A percentile compares a stretch with the other conserved stretches of the same genome.
Conservation (phyloP, 2,888 invertebrate species). For the Fragum fragum region DNA sequence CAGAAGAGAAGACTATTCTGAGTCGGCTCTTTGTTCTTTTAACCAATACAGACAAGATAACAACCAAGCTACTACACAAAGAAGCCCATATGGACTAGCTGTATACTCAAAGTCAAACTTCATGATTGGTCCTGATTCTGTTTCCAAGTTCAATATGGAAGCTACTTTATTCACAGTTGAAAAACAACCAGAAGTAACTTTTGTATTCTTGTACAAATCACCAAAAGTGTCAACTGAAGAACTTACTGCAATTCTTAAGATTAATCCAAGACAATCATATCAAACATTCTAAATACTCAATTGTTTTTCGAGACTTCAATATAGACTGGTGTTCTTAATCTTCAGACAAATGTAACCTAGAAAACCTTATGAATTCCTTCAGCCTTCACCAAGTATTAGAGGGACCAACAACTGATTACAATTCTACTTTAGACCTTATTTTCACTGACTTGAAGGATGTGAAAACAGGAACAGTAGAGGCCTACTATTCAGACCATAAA, state of each 20-base stretch:
- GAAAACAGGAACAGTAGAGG: slow-evolving; percentile 12
- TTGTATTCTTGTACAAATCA: slow-evolving; percentile 41
- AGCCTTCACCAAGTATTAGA: slow-evolving; percentile 30
- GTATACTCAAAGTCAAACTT: slow-evolving; percentile 36
- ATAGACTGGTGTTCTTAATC: slow-evolving; percentile 26
- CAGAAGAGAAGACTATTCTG: slow-evolving; percentile 13
- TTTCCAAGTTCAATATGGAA: slow-evolving; percentile 20
- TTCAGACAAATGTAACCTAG: slow-evolving; percentile 15
- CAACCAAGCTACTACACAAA: slow-evolving; percentile 16
- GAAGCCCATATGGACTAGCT: slow-evolving; percentile 39
- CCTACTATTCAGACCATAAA: slow-evolving; percentile 35
- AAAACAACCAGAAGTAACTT: background rate
- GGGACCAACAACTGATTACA: slow-evolving; percentile 39
- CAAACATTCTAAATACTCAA: slow-evolving; percentile 16
- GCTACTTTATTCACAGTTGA: slow-evolving; percentile 24
- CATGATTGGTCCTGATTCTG: slow-evolving; percentile 23
- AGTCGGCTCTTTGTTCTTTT: slow-evolving; percentile 18
- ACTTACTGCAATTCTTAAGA: slow-evolving; percentile 19
- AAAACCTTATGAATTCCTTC: slow-evolving; percentile 10
- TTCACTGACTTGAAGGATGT: slow-evolving; percentile 28
- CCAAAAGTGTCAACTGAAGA: slow-evolving; percentile 34
- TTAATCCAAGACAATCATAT: slow-evolving; percentile 22
- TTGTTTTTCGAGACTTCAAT: slow-evolving; percentile 47
- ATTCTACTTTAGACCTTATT: slow-evolving; percentile 43
- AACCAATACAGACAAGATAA: slow-evolving; percentile 31